A percentile compares a stretch with the other conserved stretches of the same genome.
phyloP scores from a whole-genome alignment of 1,140 invertebrate species.

The Antheraea mylitta region DNA sequence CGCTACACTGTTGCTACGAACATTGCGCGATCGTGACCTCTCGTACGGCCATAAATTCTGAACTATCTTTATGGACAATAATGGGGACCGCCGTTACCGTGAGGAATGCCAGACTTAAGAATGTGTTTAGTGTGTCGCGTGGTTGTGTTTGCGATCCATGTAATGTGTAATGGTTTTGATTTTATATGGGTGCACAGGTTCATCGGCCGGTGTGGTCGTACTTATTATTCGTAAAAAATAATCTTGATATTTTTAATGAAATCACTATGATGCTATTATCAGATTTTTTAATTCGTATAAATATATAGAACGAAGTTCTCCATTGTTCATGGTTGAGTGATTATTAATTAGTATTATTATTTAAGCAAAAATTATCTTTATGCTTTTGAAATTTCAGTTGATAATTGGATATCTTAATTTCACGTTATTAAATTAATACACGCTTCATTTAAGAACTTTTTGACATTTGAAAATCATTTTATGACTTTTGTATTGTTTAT shows the following conservation, averaged over 20 bases:
- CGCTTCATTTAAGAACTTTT: too few relatives aligned
- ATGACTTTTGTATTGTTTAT: too few relatives aligned
- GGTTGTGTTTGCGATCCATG: conserved; percentile 45
- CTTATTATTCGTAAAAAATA: conserved; percentile 51
- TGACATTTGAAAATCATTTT: too few relatives aligned
- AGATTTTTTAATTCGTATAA: neutral
- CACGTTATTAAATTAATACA: too few relatives aligned
- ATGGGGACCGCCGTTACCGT: conserved; percentile 32
- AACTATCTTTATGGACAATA: conserved; percentile 28
- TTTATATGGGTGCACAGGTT: conserved; percentile 62
- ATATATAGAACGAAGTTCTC: neutral
- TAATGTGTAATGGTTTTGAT: conserved; percentile 42
- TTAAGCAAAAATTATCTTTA: too few relatives aligned
- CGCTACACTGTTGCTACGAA: conserved; percentile 11
- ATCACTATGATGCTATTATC: conserved; percentile 49
- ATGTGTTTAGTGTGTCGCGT: conserved; percentile 49
- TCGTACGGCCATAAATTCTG: conserved; percentile 29
- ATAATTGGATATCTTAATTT: too few relatives aligned
- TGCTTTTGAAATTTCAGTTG: too few relatives aligned
- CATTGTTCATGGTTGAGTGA: neutral
- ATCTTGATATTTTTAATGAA: conserved; percentile 28
- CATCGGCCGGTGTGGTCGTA: conserved; percentile 43
- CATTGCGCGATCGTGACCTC: conserved; percentile 34
- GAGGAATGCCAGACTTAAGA: conserved; percentile 30
- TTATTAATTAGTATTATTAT: too few relatives aligned